These are phyloP conservation scores for Drosophila engyochracea DNA, from an alignment of 2,888 invertebrate species.

Conservation along the genomic window DNA sequence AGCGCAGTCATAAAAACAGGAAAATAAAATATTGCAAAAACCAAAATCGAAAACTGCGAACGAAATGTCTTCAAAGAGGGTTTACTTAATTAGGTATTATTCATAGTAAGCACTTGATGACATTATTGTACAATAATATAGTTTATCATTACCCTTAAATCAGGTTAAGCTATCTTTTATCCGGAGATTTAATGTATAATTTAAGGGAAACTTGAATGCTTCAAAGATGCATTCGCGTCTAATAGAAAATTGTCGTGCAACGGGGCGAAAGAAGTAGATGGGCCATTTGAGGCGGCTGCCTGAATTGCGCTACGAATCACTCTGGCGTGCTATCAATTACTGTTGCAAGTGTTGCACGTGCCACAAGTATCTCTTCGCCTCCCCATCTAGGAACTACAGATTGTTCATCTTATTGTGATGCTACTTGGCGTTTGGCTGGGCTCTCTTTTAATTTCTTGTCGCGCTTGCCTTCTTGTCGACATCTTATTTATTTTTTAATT, in stretches of 20 bases:
- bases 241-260: conserved; percentile 55
- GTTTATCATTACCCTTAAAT: not conserved
- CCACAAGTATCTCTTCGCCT: conserved; percentile 25
- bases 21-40: conserved; percentile 35
- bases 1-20: conserved; percentile 43
- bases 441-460: conserved; percentile 57
- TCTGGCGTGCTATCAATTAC: conserved; percentile 81
- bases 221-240: conserved; percentile 31
- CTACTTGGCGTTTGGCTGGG: conserved; percentile 64
- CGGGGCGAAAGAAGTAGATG: conserved; percentile 14
- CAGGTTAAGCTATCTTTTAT: conserved; percentile 3
- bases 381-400: conserved; percentile 35
- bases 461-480: conserved; percentile 41
- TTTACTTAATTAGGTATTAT: conserved; percentile 52
- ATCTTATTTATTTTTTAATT: conserved; percentile 29
- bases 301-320: conserved; percentile 73
- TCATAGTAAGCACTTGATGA: conserved; percentile 54
- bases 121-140: conserved; percentile 36
- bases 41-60: conserved; percentile 19
- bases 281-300: conserved; percentile 31
- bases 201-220: conserved; percentile 20
- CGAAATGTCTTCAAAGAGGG: conserved; percentile 48
- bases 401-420: conserved; percentile 71
- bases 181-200: not conserved
- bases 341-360: conserved; percentile 81